Evolutionary conservation across 2,888 invertebrate genomes (phyloP).

Genomic region (Machimus rusticus): DNA sequence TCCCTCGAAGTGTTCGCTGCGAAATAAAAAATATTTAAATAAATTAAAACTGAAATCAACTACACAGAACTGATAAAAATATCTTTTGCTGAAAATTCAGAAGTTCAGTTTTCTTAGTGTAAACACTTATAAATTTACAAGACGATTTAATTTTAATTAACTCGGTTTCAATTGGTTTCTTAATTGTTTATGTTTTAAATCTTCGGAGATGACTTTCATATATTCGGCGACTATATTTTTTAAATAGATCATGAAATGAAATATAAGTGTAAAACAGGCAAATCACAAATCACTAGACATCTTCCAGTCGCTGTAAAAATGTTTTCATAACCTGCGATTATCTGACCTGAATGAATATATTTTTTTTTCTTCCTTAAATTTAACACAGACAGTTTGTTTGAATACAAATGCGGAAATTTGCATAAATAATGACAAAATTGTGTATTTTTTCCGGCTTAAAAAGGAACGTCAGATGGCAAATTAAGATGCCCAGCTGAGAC

Average conservation of each 20-base stretch:
- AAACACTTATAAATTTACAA: too few relatives aligned
- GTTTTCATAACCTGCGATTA: background rate
- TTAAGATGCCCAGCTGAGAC: slow-evolving; percentile 30
- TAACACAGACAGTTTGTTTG: slow-evolving; percentile 30
- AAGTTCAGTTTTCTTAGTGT: too few relatives aligned
- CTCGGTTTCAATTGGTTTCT: too few relatives aligned
- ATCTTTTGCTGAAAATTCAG: too few relatives aligned
- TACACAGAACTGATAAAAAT: too few relatives aligned
- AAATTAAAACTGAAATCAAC: too few relatives aligned
- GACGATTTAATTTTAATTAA: too few relatives aligned
- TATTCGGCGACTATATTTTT: background rate
- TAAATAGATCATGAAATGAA: background rate
- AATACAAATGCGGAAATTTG: slow-evolving; percentile 45
- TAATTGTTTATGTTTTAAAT: too few relatives aligned
- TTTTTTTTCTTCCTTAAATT: slow-evolving; percentile 7
- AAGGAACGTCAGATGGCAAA: slow-evolving; percentile 46
- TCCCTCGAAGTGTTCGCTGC: too few relatives aligned
- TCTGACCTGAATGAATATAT: background rate
- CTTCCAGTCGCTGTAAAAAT: background rate
- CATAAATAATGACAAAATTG: slow-evolving; percentile 43
- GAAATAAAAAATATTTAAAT: too few relatives aligned
- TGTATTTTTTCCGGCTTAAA: slow-evolving; percentile 27
- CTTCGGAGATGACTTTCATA: too few relatives aligned
- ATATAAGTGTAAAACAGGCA: background rate
- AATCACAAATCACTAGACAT: background rate